phyloP scores from a whole-genome alignment of 2,797 vertebrate species.

The Meda fulgida region DNA sequence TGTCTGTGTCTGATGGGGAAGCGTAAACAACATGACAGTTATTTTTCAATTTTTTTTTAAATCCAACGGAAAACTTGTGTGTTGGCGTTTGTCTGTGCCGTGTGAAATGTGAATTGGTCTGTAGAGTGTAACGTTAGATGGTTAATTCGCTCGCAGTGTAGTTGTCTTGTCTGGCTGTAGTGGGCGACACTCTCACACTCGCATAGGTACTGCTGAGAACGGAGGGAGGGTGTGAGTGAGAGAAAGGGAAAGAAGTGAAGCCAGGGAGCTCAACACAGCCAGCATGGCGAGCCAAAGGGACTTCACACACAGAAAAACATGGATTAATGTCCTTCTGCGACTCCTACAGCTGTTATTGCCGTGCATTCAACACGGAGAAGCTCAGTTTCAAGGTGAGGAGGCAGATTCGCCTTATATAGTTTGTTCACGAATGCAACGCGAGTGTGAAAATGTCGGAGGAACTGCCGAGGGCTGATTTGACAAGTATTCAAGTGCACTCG shows the following conservation, averaged over 20 bases:
- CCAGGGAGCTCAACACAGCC: slow-evolving; percentile 72
- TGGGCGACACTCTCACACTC: slow-evolving; percentile 30
- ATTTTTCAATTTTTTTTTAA: too few relatives aligned
- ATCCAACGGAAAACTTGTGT: too few relatives aligned
- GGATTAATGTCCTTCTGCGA: slow-evolving; percentile 89
- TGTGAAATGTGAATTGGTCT: too few relatives aligned
- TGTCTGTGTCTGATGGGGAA: too few relatives aligned
- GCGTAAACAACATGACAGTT: too few relatives aligned
- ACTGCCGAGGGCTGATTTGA: slow-evolving; percentile 60
- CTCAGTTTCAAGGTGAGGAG: slow-evolving; percentile 88
- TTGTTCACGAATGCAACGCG: slow-evolving; percentile 15
- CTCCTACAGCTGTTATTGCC: slow-evolving; percentile 88
- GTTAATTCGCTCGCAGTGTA: not conserved
- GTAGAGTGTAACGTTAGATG: too few relatives aligned
- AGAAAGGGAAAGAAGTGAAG: slow-evolving; percentile 64
- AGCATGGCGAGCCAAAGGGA: slow-evolving; percentile 92
- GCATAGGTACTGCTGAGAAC: slow-evolving; percentile 50
- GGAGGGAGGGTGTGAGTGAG: slow-evolving; percentile 24
- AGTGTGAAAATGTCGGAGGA: slow-evolving; percentile 58
- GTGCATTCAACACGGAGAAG: slow-evolving; percentile 86
- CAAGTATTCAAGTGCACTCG: slow-evolving; percentile 59
- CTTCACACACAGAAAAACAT: slow-evolving; percentile 87
- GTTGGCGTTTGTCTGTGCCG: too few relatives aligned
- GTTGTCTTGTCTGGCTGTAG: slow-evolving; percentile 31
- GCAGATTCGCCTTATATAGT: not conserved